Evolutionary conservation across 2,888 invertebrate genomes (phyloP).

Genomic region (Caenorhabditis auriculariae): DNA sequence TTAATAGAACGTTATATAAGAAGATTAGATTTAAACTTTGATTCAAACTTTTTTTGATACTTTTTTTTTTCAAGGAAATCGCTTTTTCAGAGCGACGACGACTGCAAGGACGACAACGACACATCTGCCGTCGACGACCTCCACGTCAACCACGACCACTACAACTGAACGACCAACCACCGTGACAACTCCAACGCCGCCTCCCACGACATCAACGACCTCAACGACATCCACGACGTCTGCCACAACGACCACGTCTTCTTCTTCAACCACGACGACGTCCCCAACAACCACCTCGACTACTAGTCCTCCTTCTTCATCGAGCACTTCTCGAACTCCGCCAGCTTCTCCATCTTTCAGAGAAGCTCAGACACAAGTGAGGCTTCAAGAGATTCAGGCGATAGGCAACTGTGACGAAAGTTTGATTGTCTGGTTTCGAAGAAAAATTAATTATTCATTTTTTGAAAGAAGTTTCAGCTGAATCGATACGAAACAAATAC

Average conservation of each 20-base stretch:
- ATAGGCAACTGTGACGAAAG: no score
- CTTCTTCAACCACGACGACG: constrained; percentile 10
- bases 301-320: no score
- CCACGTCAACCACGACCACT: constrained; percentile 4
- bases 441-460: no score
- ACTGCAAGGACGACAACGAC: constrained; percentile 18
- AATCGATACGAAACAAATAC: no score
- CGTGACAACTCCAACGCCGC: constrained; percentile 14
- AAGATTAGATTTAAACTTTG: no score
- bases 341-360: no score
- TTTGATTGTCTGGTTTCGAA: no score
- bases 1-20: no score
- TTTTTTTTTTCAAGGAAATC: background rate
- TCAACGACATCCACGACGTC: constrained; percentile 11
- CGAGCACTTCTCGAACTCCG: no score
- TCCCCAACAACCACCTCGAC: constrained; percentile 9
- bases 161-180: constrained; percentile 11
- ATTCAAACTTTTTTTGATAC: background rate
- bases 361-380: no score
- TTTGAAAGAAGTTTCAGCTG: no score
- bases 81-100: constrained; percentile 2
- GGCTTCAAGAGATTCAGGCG: no score
- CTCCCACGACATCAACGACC: constrained; percentile 9
- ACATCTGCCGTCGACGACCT: constrained; percentile 3
- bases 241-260: constrained; percentile 13